A percentile compares a stretch with the other conserved stretches of the same genome.
Evolutionary conservation across 2,888 invertebrate species (phyloP).

Genomic region (Drosophila mimetica): DNA sequence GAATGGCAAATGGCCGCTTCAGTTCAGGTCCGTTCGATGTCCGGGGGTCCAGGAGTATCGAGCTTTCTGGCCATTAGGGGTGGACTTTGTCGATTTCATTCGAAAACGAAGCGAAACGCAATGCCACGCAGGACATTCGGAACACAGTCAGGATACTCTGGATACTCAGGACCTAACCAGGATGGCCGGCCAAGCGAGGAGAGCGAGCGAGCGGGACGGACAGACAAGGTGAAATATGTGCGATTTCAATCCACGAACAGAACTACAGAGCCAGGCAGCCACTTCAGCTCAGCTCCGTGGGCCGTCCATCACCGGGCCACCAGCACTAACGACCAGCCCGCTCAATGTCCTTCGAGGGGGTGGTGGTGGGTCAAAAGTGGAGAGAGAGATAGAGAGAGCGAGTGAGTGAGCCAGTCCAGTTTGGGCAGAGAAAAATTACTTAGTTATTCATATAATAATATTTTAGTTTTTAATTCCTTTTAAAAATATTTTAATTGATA

Average conservation of each 20-base stretch:
- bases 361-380: background rate
- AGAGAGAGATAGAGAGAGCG: background rate
- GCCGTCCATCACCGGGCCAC: slow-evolving; percentile 59
- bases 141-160: slow-evolving; percentile 11
- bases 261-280: slow-evolving; percentile 26
- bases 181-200: slow-evolving; percentile 15
- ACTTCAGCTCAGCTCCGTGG: slow-evolving; percentile 28
- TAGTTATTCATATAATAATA: background rate
- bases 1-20: slow-evolving; percentile 41
- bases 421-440: slow-evolving; percentile 2
- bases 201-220: slow-evolving; percentile 47
- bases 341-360: slow-evolving; percentile 14
- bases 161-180: slow-evolving; percentile 24
- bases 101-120: slow-evolving; percentile 32
- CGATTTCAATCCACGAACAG: slow-evolving; percentile 58
- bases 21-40: slow-evolving; percentile 14
- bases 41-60: slow-evolving; percentile 3
- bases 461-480: too few species aligned
- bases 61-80: slow-evolving; percentile 68
- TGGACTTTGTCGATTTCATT: slow-evolving; percentile 73
- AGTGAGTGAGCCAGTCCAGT: slow-evolving; percentile 20
- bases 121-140: slow-evolving; percentile 33
- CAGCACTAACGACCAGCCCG: slow-evolving; percentile 8
- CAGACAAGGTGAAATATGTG: slow-evolving; percentile 56
- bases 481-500: too few species aligned